phyloP scores from a whole-genome alignment of 2,888 invertebrate genomes.

The Idaea dimidiata region DNA sequence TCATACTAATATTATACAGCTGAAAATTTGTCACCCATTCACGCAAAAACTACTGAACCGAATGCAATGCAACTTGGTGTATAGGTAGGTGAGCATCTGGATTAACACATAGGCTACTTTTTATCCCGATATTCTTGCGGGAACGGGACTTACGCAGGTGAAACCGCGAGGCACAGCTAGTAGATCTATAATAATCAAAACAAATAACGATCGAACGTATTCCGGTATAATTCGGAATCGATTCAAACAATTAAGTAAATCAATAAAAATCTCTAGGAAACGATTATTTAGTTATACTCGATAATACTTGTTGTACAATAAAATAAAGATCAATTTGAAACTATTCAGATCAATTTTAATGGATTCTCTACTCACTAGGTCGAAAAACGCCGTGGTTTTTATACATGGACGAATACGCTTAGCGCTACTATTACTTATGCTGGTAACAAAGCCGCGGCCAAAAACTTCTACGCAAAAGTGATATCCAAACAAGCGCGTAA shows the following conservation, averaged over 20 bases:
- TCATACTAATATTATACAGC: too few species aligned
- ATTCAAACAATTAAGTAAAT: slow-evolving; percentile 34
- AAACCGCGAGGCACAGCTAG: too few species aligned
- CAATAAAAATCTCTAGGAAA: slow-evolving; percentile 43
- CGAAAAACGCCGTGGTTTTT: neutral
- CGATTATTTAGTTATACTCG: slow-evolving; percentile 49
- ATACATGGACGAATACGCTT: neutral
- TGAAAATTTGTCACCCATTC: too few species aligned
- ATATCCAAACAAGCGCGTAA: too few species aligned
- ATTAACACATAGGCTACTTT: too few species aligned
- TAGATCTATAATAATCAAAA: slow-evolving; percentile 33
- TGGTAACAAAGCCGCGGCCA: neutral
- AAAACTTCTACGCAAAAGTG: too few species aligned
- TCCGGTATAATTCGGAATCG: slow-evolving; percentile 34
- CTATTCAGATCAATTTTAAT: slow-evolving; percentile 2
- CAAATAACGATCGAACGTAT: slow-evolving; percentile 34
- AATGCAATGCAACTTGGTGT: too few species aligned
- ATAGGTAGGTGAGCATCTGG: too few species aligned
- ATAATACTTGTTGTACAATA: slow-evolving; percentile 26
- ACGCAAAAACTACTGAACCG: too few species aligned
- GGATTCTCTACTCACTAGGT: neutral
- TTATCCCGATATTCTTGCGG: too few species aligned
- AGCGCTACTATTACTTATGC: neutral
- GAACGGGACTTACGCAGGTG: neutral
- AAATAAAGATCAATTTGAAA: slow-evolving; percentile 13